phyloP scores from a whole-genome alignment of 2,797 vertebrate genomes.

The Pangasius mekongensis region DNA sequence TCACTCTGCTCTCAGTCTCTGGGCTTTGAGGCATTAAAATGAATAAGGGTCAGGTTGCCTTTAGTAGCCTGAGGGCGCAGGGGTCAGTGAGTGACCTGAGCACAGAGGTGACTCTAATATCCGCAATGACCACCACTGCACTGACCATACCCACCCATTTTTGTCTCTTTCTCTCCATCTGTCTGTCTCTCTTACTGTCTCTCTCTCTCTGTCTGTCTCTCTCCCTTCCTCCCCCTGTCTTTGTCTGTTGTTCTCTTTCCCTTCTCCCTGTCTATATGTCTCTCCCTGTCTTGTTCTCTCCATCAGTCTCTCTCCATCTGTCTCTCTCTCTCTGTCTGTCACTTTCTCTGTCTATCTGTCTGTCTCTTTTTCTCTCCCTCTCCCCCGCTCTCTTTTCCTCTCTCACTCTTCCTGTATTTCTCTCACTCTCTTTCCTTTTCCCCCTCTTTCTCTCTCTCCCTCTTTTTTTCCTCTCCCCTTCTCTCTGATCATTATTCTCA shows the following conservation, averaged over 20 bases:
- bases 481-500: slow-evolving; percentile 44
- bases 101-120: slow-evolving; percentile 19
- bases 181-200: neutral
- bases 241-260: neutral
- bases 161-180: slow-evolving; percentile 5
- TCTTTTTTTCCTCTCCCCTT: neutral
- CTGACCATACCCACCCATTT: neutral
- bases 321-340: neutral
- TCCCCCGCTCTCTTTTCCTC: no score
- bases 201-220: neutral
- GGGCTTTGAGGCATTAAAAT: slow-evolving; percentile 12
- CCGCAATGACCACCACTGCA: slow-evolving; percentile 9
- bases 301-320: neutral
- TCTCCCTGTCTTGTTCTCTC: neutral
- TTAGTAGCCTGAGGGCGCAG: slow-evolving; percentile 6
- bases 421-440: neutral
- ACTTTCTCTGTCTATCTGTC: neutral
- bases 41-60: slow-evolving; percentile 28
- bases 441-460: neutral
- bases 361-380: neutral
- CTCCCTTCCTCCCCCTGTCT: neutral
- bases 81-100: slow-evolving; percentile 25
- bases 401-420: neutral
- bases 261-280: neutral
- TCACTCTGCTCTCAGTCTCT: slow-evolving; percentile 21